phyloP scores from a whole-genome alignment of 2,888 invertebrate species.

The Imbricaverruca yamaguchii region DNA sequence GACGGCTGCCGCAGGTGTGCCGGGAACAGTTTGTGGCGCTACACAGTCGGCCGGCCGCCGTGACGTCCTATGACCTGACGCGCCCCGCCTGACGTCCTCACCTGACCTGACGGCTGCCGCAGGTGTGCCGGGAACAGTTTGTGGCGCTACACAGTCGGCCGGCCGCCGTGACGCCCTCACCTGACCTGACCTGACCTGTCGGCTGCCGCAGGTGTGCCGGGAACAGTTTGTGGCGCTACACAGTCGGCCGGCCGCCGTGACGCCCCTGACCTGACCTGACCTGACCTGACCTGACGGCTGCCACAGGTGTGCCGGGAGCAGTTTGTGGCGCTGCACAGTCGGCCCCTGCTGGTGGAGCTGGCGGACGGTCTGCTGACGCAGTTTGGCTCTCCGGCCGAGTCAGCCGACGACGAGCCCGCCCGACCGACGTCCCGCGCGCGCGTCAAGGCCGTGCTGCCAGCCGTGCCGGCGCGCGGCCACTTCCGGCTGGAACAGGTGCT shows the following conservation, averaged over 20 bases:
- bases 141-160: no score
- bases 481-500: conserved; percentile 69
- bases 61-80: no score
- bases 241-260: no score
- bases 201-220: no score
- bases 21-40: conserved; percentile 96
- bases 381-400: conserved; percentile 54
- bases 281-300: no score
- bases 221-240: no score
- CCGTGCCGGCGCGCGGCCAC: conserved; percentile 64
- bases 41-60: conserved; percentile 87
- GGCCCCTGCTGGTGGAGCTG: conserved; percentile 82
- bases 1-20: conserved; percentile 59
- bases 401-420: conserved; percentile 38
- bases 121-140: no score
- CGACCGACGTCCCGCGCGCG: conserved; percentile 55
- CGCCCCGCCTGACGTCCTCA: no score
- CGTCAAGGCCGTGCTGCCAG: conserved; percentile 50
- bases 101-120: no score
- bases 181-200: no score
- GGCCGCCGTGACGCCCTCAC: no score
- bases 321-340: conserved; percentile 89
- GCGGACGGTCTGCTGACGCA: conserved; percentile 62
- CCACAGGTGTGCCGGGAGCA: conserved; percentile 88
- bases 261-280: no score